Base-by-base conservation (phyloP, 1,140 invertebrate species). In the Diorhabda elongata region DNA sequence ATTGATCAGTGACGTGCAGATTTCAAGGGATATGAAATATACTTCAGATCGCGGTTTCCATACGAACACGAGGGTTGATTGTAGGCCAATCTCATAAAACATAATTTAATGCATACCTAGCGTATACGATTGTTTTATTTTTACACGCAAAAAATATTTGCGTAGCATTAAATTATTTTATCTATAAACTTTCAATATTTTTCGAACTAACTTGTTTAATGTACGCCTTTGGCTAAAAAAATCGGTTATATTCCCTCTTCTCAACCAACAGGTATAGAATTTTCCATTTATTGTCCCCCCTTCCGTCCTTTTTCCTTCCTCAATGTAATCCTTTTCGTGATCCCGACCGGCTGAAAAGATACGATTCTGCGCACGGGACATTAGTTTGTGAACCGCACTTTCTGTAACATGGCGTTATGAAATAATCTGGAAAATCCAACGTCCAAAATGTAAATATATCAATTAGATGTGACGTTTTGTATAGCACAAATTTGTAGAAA, bases 321-420 rank as follows among this genome's bases (percentile, higher is more conserved):
- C 47, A n/a, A 26, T 26, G 58, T 7, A 8, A 62, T 44, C 61
- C 61, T 62, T 26, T 26, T 44, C n/a, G 42, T 44, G 61, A 62
- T 44, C 61, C 44, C 44, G 6, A n/a, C 58, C 58, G 52, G 7
- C 26, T 26, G 26, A 26, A 26, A 60, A 60, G 26, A 42, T 42
- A 42, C 42, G 61, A 62, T 62, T 62, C 43, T 42, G 61, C 61
- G 61, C 61, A 11, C 5, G 11, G 6, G 43, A 8, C 43, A 44
- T 43, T 44, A 43, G 61, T 62, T 62, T 62, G 61, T 62, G 61
- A 62, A 42, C 61, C 42, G 43, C 42, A 62, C 43, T 62, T 62
- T 44, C 61, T 62, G 3, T 9, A 62, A 44, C 43, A 62, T 62
- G 61, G 61, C 61, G 61, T 62, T 62, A 62, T 62, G 61, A 62